Percentiles rank a stretch among this genome's conserved stretches.
phyloP scores from a whole-genome alignment of 2,888 invertebrate species.

The Stomorhina lunata region DNA sequence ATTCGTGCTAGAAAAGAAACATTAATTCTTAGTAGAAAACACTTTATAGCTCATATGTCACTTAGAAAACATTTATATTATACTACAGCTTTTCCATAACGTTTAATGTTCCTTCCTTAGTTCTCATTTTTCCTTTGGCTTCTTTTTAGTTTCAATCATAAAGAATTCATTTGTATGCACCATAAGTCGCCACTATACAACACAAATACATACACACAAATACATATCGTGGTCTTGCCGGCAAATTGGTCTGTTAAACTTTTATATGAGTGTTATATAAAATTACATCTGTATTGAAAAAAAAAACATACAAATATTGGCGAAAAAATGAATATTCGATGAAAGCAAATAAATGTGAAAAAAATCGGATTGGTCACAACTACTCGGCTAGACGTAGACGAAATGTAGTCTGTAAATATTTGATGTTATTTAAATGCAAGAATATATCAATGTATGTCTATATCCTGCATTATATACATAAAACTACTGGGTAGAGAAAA shows the following conservation, averaged over 20 bases:
- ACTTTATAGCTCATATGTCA: slow-evolving; percentile 33
- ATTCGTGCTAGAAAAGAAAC: slow-evolving; percentile 35
- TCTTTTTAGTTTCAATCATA: slow-evolving; percentile 26
- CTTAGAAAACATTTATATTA: slow-evolving; percentile 14
- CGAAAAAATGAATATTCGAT: too few species aligned
- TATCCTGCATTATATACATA: slow-evolving; percentile 2
- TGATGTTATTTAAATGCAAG: too few species aligned
- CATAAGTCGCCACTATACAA: background rate
- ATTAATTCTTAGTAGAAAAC: slow-evolving; percentile 28
- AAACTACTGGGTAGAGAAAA: background rate
- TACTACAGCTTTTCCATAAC: background rate
- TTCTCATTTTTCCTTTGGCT: background rate
- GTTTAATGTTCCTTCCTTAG: background rate
- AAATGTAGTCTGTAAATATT: too few species aligned
- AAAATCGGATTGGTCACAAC: too few species aligned
- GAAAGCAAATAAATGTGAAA: too few species aligned
- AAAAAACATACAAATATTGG: background rate
- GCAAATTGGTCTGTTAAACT: too few species aligned
- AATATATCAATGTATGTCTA: too few species aligned
- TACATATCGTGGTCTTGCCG: background rate
- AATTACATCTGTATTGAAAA: background rate
- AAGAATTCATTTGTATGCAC: slow-evolving; percentile 16
- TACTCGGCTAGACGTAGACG: too few species aligned
- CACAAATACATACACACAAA: background rate
- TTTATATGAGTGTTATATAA: too few species aligned